phyloP scores from a whole-genome alignment of 2,113 vertebrate genomes.

The Daphoenositta chrysoptera region DNA sequence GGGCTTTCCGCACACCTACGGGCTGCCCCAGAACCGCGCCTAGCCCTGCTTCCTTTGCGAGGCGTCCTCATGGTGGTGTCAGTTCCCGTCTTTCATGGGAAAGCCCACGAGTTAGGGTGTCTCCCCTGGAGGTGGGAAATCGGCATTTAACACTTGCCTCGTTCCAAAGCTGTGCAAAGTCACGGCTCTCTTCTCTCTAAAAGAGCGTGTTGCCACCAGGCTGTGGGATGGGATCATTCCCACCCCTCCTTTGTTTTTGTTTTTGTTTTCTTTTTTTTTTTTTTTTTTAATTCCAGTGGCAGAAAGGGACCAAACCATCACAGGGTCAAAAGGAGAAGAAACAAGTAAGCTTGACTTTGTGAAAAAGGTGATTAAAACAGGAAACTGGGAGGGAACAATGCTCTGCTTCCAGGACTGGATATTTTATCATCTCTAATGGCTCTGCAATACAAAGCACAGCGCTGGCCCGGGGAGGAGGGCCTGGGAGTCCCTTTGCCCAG shows the following conservation, averaged over 20 bases:
- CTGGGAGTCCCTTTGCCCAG: neutral
- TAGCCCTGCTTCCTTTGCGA: neutral
- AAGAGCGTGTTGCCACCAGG: neutral
- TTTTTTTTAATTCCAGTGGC: neutral
- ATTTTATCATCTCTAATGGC: neutral
- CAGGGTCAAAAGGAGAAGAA: neutral
- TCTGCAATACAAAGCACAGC: neutral
- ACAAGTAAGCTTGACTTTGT: neutral
- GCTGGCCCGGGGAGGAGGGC: fast-evolving
- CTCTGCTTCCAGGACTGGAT: neutral
- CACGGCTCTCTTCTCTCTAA: neutral
- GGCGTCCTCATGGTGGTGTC: constrained; percentile 40
- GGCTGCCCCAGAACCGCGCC: neutral
- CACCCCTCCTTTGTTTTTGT: neutral
- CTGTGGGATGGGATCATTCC: neutral
- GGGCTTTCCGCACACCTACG: fast-evolving
- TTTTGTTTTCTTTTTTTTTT: neutral
- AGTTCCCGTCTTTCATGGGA: neutral
- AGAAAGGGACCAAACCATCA: neutral
- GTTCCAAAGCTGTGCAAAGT: neutral
- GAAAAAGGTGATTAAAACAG: neutral
- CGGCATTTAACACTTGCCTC: neutral
- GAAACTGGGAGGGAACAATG: neutral
- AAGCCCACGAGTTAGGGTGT: neutral
- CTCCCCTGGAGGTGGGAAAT: neutral